Evolutionary conservation across 2,113 vertebrate species (phyloP), one percentile per base, ranked within the genome.

Genomic region (Oncorhynchus clarkii): DNA sequence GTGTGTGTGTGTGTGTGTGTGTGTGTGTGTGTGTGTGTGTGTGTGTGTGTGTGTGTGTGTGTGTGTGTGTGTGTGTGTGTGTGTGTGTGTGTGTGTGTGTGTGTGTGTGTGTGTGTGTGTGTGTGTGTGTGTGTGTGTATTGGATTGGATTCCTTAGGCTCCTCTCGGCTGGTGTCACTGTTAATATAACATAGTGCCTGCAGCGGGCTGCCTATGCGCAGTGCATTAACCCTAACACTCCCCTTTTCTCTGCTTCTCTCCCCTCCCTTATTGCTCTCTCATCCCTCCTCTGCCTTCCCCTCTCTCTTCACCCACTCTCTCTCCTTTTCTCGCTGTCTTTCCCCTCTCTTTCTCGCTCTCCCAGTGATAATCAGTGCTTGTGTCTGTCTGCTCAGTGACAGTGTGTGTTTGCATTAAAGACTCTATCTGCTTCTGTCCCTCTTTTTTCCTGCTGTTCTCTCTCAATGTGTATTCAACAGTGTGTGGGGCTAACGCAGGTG

Each of bases 131-230:
- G 79, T 82, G 57, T 76, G 62, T 77, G 69, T 71, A 85, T 76
- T 82, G 69, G 84, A 87, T 88, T 88, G 69, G 84, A 87, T 88
- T 88, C 80, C 81, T 87, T 81, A 82, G 86, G 84, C 85, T 84
- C 76, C 77, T 69, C 82, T 87, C 78, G 83, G 86, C 84, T 81
- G 26, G 84, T 89, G 88, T 92, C 89, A 85, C 70, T 87, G 88
- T 90, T 90, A 90, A 90, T 90, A 88, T 86, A 88, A 86, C 87
- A 88, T 81, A 83, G 75, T 62, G 83, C 81, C 86, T 87, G 86
- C 86, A 80, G 87, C 76, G 12, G 69, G 78, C 84, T 82, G 80
- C 83, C 80, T 82, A 67, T 88, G 82, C 34, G 65, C 76, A 79
- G 70, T 84, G 82, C 87, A 88, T 85, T 86, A 87, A 88, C 84